These are phyloP conservation scores for Chionodraco myersi DNA, from an alignment of 2,113 vertebrate genomes.

Conservation along the genomic window DNA sequence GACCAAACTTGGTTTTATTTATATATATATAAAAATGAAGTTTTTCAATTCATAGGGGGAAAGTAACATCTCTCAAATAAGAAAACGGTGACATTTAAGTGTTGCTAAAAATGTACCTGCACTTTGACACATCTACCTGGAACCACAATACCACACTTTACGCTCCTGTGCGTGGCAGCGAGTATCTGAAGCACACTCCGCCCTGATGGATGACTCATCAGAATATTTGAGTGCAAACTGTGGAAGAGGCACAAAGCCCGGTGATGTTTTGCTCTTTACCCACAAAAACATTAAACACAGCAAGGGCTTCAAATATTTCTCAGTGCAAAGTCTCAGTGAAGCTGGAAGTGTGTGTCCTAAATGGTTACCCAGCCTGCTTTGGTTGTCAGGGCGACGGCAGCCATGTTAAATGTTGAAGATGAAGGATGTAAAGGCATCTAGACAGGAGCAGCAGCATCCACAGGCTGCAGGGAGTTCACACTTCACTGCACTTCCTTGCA, in stretches of 20 bases:
- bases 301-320: neutral
- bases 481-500: constrained; percentile 17
- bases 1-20: constrained; percentile 54
- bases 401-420: neutral
- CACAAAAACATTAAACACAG: constrained; percentile 32
- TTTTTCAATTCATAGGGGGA: constrained; percentile 23
- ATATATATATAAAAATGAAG: constrained; percentile 43
- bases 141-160: constrained; percentile 6
- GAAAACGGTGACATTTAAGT: constrained; percentile 21
- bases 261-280: neutral
- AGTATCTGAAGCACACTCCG: neutral
- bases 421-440: constrained; percentile 29
- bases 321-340: constrained; percentile 6
- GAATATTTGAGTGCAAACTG: neutral
- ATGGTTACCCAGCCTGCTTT: neutral
- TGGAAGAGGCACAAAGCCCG: neutral
- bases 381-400: constrained; percentile 17
- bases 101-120: constrained; percentile 32
- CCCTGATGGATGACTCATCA: constrained; percentile 9
- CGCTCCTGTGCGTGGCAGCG: constrained; percentile 21
- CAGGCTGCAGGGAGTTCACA: constrained; percentile 24
- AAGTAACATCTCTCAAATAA: neutral
- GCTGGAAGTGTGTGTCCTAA: constrained; percentile 2
- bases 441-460: constrained; percentile 24
- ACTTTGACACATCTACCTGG: constrained; percentile 20